A percentile compares a stretch with the other conserved stretches of the same genome.
Conservation (phyloP, 2,797 vertebrate genomes). For the Pseudochirops cupreus region DNA sequence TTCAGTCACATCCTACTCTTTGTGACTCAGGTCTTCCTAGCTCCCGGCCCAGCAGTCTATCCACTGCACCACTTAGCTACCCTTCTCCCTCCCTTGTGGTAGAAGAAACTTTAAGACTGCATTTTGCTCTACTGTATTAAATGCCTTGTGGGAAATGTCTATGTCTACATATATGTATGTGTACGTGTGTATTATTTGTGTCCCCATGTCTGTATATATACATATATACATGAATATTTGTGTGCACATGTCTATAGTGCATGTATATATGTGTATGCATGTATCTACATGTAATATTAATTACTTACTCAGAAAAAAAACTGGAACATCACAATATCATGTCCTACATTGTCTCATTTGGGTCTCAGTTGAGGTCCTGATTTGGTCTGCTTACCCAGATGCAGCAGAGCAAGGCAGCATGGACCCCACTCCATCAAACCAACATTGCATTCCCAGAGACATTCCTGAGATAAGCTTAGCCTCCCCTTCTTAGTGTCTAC, state of each 20-base stretch:
- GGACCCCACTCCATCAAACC: background rate
- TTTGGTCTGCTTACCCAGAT: background rate
- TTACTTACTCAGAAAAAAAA: background rate
- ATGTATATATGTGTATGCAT: background rate
- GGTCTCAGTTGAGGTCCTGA: background rate
- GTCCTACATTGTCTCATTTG: background rate
- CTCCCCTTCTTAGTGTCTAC: background rate
- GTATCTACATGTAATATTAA: background rate
- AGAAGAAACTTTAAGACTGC: background rate
- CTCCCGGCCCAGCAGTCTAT: background rate
- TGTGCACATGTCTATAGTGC: background rate
- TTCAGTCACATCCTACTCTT: background rate
- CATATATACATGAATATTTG: background rate
- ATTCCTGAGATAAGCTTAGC: background rate
- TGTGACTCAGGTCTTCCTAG: background rate
- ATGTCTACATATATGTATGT: background rate
- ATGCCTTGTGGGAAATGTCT: background rate
- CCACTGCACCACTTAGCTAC: background rate
- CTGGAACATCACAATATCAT: background rate
- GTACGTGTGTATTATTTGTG: background rate
- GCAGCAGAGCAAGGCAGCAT: background rate
- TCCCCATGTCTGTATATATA: fast-evolving
- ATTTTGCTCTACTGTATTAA: background rate
- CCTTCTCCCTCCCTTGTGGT: background rate
- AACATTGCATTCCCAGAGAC: background rate